Base-by-base conservation (phyloP, 2,888 invertebrate species). In the Leptopilina myrica region DNA sequence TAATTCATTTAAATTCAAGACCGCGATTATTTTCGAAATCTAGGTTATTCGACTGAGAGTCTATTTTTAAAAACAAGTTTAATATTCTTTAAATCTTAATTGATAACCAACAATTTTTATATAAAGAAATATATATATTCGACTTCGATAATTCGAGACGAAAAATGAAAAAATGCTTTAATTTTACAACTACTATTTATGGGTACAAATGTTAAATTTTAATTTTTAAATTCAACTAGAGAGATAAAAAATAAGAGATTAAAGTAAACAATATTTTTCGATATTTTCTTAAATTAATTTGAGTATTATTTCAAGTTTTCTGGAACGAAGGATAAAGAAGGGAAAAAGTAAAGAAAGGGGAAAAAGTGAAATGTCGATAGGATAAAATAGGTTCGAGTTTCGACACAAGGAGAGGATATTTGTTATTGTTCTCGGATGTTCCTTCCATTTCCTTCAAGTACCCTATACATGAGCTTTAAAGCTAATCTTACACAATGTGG, bases 381-480 rank as follows among this genome's bases (percentile, higher is more conserved):
- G 7, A 8, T 53, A 53, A 69, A 69, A 49, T 53, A 53, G 49
- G 26, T 69, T 46, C 26, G 14, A 14, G 49, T 26, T 49, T 69
- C 15, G 26, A 15, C 20, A 20, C 26, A 69, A 26, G 15, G 26
- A 53, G 69, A 69, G 26, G 26, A 53, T 53, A 69, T 69, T 53
- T 53, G 26, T 69, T 49, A 49, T 49, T 69, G 53, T 69, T 69
- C 26, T n/a, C 26, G 53, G 53, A 69, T 69, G 53, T 69, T 26
- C n/a, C 26, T 53, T 14, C 69, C 26, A 69, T 69, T 69, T 69
- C 53, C 69, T 69, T 69, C 53, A 53, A 69, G 53, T 53, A 53
- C 14, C 49, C 49, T 7, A 69, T 49, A 49, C 49, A 49, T 53
- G 69, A 69, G 69, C 8, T 53, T 69, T 49, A 8, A 49, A 69